Evolutionary conservation across 92 coral and sea anemone species (phyloP), one percentile per base, ranked within the genome.

Genomic region (Bergia puertoricense): DNA sequence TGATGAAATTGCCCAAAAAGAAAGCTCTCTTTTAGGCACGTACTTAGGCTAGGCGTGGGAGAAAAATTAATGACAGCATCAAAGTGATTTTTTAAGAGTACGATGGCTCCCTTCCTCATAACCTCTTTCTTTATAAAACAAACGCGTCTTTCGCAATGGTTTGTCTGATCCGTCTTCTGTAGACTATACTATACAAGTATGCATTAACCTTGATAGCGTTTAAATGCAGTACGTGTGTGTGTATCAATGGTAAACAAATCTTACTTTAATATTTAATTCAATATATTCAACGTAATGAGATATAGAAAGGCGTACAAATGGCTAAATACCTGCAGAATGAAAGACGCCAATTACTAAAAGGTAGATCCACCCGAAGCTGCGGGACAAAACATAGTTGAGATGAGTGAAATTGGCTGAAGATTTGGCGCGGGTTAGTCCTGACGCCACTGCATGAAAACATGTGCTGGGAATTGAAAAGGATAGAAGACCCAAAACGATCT

Each of bases 241-340:
- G 67, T 14, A 46, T 71, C 15, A 30, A 37, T 69, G 66, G 48
- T 5, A 45, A 48, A 44, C 51, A 30, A 22, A 40, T 14, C 46
- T 23, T 50, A 56, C 38, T 57, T 22, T 15, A 20, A 36, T 37
- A 54, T n/a, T 38, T 5, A 46, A 80, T 2, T 54, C 45, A 36
- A 46, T n/a, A 22, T 40, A 37, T 67, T 54, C 57, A 82, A 51
- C 45, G n/a, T 68, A n/a, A 84, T 46, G 42, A 40, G 20, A 41
- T 20, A 41, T n/a, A 43, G 76, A 81, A 82, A 4, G 86, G 54
- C 66, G 42, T 39, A 71, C 36, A 84, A 71, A 84, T 46, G 50
- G 7, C 41, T 71, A 84, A 71, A 84, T 84, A 84, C 87, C 87
- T 84, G 87, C 87, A 84, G 87, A 84, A 84, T 37, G 79, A 46